Percentiles rank a stretch among this genome's conserved stretches.
Conservation (phyloP, 2,888 invertebrate species). For the Panzeria rudis region DNA sequence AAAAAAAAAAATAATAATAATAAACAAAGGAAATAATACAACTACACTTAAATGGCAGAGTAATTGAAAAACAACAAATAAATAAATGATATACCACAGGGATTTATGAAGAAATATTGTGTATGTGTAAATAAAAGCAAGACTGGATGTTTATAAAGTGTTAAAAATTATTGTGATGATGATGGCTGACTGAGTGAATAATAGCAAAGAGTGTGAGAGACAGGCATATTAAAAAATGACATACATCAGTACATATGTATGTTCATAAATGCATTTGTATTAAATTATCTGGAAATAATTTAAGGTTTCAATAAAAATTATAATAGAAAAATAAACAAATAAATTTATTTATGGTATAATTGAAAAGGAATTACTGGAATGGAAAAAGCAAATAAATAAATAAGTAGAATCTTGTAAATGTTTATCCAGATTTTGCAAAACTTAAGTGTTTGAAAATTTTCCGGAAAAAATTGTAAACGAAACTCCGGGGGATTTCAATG, state of each 20-base stretch:
- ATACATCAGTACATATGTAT: neutral
- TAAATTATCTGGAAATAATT: neutral
- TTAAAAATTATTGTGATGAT: constrained; percentile 36
- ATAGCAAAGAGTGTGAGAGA: constrained; percentile 3
- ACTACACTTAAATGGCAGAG: constrained; percentile 28
- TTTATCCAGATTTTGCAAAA: neutral
- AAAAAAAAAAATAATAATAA: constrained; percentile 3
- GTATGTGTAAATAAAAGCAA: constrained; percentile 28
- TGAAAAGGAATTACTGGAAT: neutral
- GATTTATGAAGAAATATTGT: constrained; percentile 20
- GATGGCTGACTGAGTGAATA: constrained; percentile 32
- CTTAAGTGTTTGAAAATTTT: neutral
- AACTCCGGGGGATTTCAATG: no score
- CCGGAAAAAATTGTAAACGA: no score
- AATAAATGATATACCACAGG: constrained; percentile 37
- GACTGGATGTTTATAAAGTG: constrained; percentile 33
- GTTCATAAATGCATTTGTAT: neutral
- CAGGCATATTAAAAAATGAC: neutral
- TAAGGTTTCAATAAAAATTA: neutral
- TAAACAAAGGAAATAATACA: constrained; percentile 5
- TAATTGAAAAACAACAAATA: constrained; percentile 49
- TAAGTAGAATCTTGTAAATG: neutral
- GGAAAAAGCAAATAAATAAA: neutral
- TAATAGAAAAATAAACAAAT: constrained; percentile 17
- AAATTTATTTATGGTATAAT: no score